These are phyloP conservation scores for Reticulitermes lucifugus DNA, from an alignment of 2,888 invertebrate genomes.

Conservation along the genomic window DNA sequence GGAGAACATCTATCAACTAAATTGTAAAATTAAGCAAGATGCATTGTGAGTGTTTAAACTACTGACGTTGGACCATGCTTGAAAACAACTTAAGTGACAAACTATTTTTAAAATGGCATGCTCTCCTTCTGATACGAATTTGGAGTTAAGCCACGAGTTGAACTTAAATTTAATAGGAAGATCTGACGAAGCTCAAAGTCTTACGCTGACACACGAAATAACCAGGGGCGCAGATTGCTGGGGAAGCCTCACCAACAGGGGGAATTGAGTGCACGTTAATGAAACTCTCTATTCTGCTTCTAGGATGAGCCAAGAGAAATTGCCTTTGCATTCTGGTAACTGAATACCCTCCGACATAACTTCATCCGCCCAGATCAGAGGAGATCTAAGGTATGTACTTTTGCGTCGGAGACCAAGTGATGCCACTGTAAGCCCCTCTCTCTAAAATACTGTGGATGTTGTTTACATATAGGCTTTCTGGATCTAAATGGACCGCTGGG, in stretches of 20 bases:
- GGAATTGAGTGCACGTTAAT: not conserved
- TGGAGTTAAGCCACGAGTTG: slow-evolving; percentile 5
- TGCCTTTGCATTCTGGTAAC: slow-evolving; percentile 30
- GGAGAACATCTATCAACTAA: not conserved
- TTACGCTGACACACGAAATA: slow-evolving; percentile 11
- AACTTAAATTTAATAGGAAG: not conserved
- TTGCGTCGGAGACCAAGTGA: not conserved
- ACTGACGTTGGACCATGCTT: not conserved
- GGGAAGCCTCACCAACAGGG: not conserved
- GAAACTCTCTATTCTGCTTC: slow-evolving; percentile 17
- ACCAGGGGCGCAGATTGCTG: not conserved
- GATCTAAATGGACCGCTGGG: not conserved
- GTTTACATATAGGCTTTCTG: not conserved
- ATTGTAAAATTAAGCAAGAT: not conserved
- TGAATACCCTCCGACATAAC: slow-evolving; percentile 1
- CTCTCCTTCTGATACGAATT: not conserved
- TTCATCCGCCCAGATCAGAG: not conserved
- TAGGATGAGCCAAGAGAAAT: not conserved
- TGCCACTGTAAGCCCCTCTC: slow-evolving; percentile 1
- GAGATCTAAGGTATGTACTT: slow-evolving; percentile 15
- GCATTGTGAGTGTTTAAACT: not conserved
- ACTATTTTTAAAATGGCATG: not conserved
- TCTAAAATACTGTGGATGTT: slow-evolving; percentile 7
- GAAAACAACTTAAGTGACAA: slow-evolving; percentile 19
- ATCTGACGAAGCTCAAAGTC: slow-evolving; percentile 18